A percentile compares a stretch with the other conserved stretches of the same genome.
Conservation (phyloP, 2,797 vertebrate species). For the Acrossocheilus fasciatus region DNA sequence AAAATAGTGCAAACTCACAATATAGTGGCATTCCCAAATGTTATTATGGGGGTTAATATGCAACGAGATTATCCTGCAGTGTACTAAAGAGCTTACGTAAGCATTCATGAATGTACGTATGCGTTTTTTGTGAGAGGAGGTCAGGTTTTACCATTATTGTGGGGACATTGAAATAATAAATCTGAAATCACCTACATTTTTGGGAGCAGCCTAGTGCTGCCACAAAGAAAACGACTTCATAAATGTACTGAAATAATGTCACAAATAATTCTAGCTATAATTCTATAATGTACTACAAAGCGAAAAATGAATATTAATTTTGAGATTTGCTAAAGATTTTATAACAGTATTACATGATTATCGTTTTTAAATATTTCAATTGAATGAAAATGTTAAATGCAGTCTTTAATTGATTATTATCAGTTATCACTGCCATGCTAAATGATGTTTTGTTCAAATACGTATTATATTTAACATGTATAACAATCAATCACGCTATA, state of each 20-base stretch:
- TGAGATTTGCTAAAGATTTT: not conserved
- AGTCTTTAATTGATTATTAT: not conserved
- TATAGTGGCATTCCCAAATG: slow-evolving; percentile 3
- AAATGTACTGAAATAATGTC: not conserved
- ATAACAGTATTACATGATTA: not conserved
- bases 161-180: not conserved
- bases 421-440: not conserved
- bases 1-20: slow-evolving; percentile 16
- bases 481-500: not conserved
- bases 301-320: not conserved
- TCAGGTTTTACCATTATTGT: not conserved
- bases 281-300: not conserved
- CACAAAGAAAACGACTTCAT: not conserved
- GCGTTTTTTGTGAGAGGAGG: slow-evolving; percentile 12
- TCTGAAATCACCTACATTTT: not conserved
- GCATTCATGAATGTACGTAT: slow-evolving; percentile 32
- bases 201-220: not conserved
- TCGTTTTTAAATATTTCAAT: not conserved
- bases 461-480: not conserved
- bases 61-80: slow-evolving; percentile 14
- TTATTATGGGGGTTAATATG: slow-evolving; percentile 5
- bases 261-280: not conserved
- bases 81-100: slow-evolving; percentile 12
- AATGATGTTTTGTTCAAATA: not conserved
- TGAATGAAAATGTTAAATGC: not conserved